Conservation (phyloP, 2,113 vertebrate genomes). For the Equus przewalskii region DNA sequence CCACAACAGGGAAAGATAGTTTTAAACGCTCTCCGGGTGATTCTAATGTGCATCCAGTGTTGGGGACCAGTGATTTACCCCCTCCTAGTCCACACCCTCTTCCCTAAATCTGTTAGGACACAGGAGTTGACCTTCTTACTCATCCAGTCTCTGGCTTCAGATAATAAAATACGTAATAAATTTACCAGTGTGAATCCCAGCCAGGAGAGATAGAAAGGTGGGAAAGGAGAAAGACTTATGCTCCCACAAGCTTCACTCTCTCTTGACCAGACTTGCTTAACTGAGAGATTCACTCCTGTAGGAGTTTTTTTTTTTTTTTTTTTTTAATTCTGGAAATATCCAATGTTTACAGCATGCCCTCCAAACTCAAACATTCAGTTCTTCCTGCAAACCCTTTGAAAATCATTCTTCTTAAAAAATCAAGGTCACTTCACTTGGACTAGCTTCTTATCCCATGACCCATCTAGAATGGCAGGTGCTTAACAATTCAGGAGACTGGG, state of each 20-base stretch:
- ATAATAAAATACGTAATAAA: conserved; percentile 54
- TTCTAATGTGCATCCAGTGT: not conserved
- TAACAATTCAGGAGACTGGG: not conserved
- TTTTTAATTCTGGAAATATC: conserved; percentile 1
- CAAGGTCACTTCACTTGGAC: not conserved
- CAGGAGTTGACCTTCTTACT: not conserved
- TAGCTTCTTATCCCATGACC: not conserved
- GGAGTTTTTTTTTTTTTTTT: not conserved
- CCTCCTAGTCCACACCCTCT: not conserved
- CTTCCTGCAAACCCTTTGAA: conserved; percentile 14
- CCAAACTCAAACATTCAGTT: not conserved
- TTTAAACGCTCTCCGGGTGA: conserved; percentile 59
- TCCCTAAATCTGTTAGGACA: conserved; percentile 42
- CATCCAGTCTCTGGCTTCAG: conserved; percentile 40
- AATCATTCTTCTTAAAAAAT: not conserved
- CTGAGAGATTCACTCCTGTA: not conserved
- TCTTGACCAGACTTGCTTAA: not conserved
- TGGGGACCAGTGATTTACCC: conserved; percentile 36
- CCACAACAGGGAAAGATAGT: not conserved
- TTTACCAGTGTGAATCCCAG: conserved; percentile 1
- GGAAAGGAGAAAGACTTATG: not conserved
- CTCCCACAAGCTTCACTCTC: not conserved
- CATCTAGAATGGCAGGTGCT: not conserved
- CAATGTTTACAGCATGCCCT: not conserved
- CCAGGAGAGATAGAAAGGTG: conserved; percentile 19